Evolutionary conservation across 53 echinoderm and acorn worm genomes (phyloP), one percentile per base, ranked within the genome.

Genomic region (Astropecten irregularis): DNA sequence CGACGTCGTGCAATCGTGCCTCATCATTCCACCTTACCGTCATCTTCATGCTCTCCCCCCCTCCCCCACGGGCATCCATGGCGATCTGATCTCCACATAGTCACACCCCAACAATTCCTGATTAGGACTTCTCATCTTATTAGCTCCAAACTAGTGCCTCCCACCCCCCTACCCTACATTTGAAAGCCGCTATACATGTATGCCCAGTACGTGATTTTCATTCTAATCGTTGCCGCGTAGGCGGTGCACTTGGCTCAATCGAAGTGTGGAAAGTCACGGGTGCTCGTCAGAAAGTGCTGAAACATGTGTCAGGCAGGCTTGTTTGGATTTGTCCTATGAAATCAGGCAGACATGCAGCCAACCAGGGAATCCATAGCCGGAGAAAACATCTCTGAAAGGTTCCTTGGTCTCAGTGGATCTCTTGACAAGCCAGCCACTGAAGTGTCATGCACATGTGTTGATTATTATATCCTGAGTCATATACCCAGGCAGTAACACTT

Each of bases 381-480:
- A 69, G 54, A 4, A 11, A 54, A 20, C 22, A 27, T 57, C 25
- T 4, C 8, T n/a, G 2, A 22, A 54, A 69, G 31, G 29, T 69
- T 69, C 15, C 31, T 44, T 40, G 13, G 30, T 69, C 51, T 71
- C 71, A 9, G 9, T 28, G 71, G 71, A 48, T 1, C 11, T 25
- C 8, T 37, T 18, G 33, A 20, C 18, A 40, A 22, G n/a, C n/a
- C n/a, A n/a, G n/a, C n/a, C n/a, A 25, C 4, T 33, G 26, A 27
- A 55, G 57, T 58, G 76, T 76, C 38, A 76, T 31, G 76, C 40
- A n/a, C 76, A 73, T 55, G 76, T 76, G 76, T 22, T 58, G 76
- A 40, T 23, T 23, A 58, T 76, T 22, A 76, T 58, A 57, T 23
- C 25, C 26, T 40, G 76, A 76, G 76, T 76, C 76, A 76, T 58